phyloP scores from a whole-genome alignment of 1,140 invertebrate genomes.

The Drosophila grimshawi region DNA sequence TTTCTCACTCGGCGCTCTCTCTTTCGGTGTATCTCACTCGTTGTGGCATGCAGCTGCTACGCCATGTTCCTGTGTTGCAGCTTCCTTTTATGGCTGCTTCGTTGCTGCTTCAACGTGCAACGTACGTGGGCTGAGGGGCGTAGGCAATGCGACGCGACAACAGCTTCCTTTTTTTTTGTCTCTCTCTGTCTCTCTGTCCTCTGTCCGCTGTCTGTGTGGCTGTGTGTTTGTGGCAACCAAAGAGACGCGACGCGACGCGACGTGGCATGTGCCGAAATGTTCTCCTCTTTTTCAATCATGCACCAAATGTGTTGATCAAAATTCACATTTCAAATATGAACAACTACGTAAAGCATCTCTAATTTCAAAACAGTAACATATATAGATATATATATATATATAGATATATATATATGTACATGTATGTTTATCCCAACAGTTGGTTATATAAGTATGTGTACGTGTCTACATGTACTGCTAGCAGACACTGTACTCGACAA shows the following conservation, averaged over 20 bases:
- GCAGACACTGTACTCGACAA: conserved; percentile 3
- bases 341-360: background rate
- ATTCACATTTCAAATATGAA: conserved; percentile 15
- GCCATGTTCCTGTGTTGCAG: conserved; percentile 56
- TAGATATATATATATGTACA: background rate
- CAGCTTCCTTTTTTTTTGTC: conserved; percentile 59
- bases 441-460: background rate
- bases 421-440: too few relatives aligned
- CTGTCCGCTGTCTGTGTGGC: background rate
- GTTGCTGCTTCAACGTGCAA: conserved; percentile 5
- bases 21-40: conserved; percentile 3
- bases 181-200: background rate
- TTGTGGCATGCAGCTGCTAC: conserved; percentile 13
- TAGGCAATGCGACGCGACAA: conserved; percentile 12
- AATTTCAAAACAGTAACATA: background rate
- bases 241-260: background rate
- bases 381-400: background rate
- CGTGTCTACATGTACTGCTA: background rate
- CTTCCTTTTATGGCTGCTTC: conserved; percentile 66
- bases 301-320: conserved; percentile 37
- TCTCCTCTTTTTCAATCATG: conserved; percentile 31
- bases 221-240: background rate
- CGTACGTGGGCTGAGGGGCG: conserved; percentile 1
- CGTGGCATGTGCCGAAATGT: conserved; percentile 10
- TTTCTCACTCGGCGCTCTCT: conserved; percentile 12